Base-by-base conservation (phyloP, 1,140 invertebrate genomes). In the Temnothorax curvispinosus region DNA sequence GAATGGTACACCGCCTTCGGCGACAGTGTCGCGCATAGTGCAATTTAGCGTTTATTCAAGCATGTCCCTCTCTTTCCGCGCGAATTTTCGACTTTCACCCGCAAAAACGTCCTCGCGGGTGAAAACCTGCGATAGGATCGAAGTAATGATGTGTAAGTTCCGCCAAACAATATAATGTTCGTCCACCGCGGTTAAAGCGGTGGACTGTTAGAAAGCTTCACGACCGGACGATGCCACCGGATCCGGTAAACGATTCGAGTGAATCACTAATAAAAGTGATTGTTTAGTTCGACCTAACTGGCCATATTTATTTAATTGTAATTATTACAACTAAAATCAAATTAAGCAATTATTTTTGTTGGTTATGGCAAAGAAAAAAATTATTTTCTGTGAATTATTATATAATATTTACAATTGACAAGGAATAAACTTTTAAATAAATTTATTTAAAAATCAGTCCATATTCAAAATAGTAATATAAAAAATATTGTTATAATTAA, bases 41-140 rank as follows among this genome's bases (percentile, higher is more conserved):
- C 27, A 56, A 74, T 60, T 74, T 74, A 54, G 18, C 54, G 54
- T 75, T 35, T 60, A 74, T 18, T 60, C 80, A 58, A 81, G 64
- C 78, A 50, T 56, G 64, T 38, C 50, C 44, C 47, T 15, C 47
- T 62, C 32, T 71, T 35, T 13, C 21, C 27, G n/a, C 41, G 80
- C 11, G 8, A 62, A 84, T 84, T 74, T 50, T 58, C 44, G 32
- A 89, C 89, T 90, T 90, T 90, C 89, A 87, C 88, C 41, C 41
- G n/a, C 38, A 77, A 90, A 84, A 80, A 75, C 54, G 1, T 86
- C 32, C 35, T 54, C 27, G 44, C 9, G 52, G 32, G 47, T 77
- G 82, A 84, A 89, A 89, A 65, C 27, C 44, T n/a, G 15, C 54
- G 72, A 89, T 89, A 84, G n/a, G 41, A 50, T 76, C 62, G 65